Conservation (phyloP, 2,797 vertebrate species). For the Acrocephalus scirpaceus region DNA sequence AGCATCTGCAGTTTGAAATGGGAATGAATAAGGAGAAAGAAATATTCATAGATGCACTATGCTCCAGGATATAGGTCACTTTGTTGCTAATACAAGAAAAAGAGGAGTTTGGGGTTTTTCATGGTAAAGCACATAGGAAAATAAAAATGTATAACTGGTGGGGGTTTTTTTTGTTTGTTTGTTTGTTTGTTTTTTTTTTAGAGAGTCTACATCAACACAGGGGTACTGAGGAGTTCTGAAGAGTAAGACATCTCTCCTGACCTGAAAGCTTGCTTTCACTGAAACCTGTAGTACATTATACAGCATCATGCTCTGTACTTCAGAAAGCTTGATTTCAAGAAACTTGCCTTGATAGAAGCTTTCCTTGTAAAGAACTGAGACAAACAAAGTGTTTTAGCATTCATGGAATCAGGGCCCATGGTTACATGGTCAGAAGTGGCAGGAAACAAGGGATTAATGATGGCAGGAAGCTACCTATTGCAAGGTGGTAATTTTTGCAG, state of each 20-base stretch:
- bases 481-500: not conserved
- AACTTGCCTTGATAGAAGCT: not conserved
- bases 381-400: not conserved
- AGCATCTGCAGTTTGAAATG: not conserved
- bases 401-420: not conserved
- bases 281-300: not conserved
- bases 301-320: not conserved
- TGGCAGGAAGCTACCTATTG: not conserved
- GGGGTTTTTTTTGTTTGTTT: too few species aligned
- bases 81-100: not conserved
- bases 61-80: not conserved
- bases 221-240: not conserved
- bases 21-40: not conserved
- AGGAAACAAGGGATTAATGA: not conserved
- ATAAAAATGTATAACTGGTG: accelerated
- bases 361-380: not conserved
- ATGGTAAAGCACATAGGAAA: not conserved
- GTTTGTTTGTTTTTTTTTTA: not conserved
- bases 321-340: not conserved
- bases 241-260: not conserved
- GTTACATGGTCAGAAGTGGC: not conserved
- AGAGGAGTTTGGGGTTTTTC: not conserved
- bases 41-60: not conserved
- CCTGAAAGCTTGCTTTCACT: not conserved
- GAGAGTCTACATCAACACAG: not conserved